A percentile compares a stretch with the other conserved stretches of the same genome.
Conservation (phyloP, 2,797 vertebrate genomes). For the Streptopelia turtur region DNA sequence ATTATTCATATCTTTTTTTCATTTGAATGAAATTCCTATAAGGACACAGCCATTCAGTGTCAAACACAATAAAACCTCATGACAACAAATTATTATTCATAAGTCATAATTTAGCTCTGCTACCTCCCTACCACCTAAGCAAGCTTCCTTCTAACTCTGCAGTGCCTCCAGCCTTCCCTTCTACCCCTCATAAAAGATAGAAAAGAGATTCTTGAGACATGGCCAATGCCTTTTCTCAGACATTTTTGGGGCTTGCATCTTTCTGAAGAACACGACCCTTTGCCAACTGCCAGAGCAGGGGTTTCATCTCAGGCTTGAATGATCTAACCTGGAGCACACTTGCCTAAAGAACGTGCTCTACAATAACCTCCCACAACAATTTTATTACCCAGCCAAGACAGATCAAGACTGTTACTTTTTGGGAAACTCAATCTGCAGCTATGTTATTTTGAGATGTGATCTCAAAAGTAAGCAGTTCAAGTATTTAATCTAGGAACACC, state of each 20-base stretch:
- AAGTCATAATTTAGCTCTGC: neutral
- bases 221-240: neutral
- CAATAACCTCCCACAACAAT: neutral
- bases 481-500: neutral
- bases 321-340: neutral
- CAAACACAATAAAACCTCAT: constrained; percentile 27
- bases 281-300: neutral
- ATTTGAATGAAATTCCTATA: constrained; percentile 29
- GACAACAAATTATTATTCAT: neutral
- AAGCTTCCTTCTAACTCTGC: neutral
- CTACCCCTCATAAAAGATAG: neutral
- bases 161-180: neutral
- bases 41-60: neutral
- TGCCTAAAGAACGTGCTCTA: neutral
- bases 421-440: neutral
- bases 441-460: neutral
- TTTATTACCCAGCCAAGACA: neutral
- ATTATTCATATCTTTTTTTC: neutral
- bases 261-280: neutral
- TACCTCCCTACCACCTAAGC: neutral
- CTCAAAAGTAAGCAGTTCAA: neutral
- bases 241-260: neutral
- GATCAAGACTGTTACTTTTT: neutral
- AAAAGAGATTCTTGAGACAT: neutral
- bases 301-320: neutral